Conservation (phyloP, 2,888 invertebrate species). For the Andrena dorsata region DNA sequence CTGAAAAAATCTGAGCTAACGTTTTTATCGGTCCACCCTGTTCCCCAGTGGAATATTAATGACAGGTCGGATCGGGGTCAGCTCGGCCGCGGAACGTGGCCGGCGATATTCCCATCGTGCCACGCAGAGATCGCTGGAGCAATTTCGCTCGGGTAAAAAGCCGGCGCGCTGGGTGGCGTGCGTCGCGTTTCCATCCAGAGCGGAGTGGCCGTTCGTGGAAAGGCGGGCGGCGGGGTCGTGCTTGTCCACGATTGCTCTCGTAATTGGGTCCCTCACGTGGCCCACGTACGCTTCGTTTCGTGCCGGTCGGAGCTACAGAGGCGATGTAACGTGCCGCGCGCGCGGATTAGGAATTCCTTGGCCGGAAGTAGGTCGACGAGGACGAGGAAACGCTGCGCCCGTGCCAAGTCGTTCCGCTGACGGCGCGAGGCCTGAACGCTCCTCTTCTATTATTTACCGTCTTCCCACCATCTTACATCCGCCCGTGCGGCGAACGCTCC, state of each 20-base stretch:
- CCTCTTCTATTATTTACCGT: slow-evolving; percentile 62
- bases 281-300: slow-evolving; percentile 37
- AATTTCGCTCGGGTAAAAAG: not conserved
- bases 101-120: not conserved
- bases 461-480: slow-evolving; percentile 53
- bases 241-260: slow-evolving; percentile 1
- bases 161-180: not conserved
- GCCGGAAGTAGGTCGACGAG: slow-evolving; percentile 64
- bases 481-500: slow-evolving; percentile 58
- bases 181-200: slow-evolving; percentile 4
- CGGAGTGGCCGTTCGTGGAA: not conserved
- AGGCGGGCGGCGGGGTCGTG: slow-evolving; percentile 23
- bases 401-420: slow-evolving; percentile 63
- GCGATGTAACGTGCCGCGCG: slow-evolving; percentile 29
- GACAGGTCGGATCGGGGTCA: not conserved
- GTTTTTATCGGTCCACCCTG: not conserved
- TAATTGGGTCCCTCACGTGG: slow-evolving; percentile 29
- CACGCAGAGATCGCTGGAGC: not conserved
- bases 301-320: not conserved
- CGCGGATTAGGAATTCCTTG: slow-evolving; percentile 61
- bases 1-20: not conserved
- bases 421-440: slow-evolving; percentile 31
- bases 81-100: not conserved
- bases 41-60: not conserved
- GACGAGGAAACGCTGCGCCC: slow-evolving; percentile 55